Base-by-base conservation (phyloP, 1,140 invertebrate species). In the Sitophilus oryzae region DNA sequence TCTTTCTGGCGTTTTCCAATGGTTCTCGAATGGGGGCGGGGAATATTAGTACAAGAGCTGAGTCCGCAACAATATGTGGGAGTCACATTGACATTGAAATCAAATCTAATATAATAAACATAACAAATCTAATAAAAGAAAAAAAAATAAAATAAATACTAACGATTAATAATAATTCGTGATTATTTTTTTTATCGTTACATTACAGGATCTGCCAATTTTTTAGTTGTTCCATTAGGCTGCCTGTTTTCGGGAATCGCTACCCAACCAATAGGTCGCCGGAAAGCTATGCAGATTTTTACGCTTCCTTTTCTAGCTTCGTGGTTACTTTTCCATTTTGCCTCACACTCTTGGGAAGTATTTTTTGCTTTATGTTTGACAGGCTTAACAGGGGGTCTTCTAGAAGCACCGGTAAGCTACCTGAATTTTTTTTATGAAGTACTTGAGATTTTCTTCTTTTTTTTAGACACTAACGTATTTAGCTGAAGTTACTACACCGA, bases 401-500 rank as follows among this genome's bases (percentile, higher is more conserved):
- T 87, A 35, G 87, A 89, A 71, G 86, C 86, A 51, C 86, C 87
- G 2, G 85, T 88, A 73, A 77, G 78, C 11, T 30, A n/a, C n/a
- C 88, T 85, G 86, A n/a, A n/a, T n/a, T n/a, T n/a, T n/a, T n/a
- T n/a, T n/a, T n/a, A n/a, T n/a, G n/a, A n/a, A n/a, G n/a, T n/a
- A n/a, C n/a, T n/a, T n/a, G n/a, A n/a, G n/a, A n/a, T n/a, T n/a
- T n/a, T n/a, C n/a, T n/a, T n/a, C n/a, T n/a, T 34, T 35, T 36
- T 51, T 52, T 20, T 64, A 85, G 82, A 82, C 84, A 43, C 71
- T 89, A 59, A 89, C 86, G 0, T 89, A 89, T 66, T 85, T 89
- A 8, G 85, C 86, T 1, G 88, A 89, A 71, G 80, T 89, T 6
- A 86, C 86, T 1, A 82, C 88, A 61, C 87, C 88, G 0, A 80